Evolutionary conservation across 2,113 vertebrate genomes (phyloP), one percentile per base, ranked within the genome.

Genomic region (Rhinoderma darwinii): DNA sequence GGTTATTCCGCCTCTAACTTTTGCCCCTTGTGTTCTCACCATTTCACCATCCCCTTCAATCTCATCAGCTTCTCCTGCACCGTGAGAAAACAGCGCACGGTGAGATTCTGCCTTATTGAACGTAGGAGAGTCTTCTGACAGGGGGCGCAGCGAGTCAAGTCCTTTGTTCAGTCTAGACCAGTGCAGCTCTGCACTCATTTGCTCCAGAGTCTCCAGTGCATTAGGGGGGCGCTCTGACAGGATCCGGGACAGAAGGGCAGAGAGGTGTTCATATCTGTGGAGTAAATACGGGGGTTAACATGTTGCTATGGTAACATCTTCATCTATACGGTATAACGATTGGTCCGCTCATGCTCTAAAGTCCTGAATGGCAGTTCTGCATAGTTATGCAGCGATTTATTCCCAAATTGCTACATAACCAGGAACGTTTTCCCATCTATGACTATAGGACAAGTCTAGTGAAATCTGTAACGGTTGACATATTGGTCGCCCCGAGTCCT

Each of bases 221-320:
- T 98, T 91, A 50, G 91, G 50, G 1, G 97, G 97, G 70, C 90
- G 95, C 87, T 99, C 96, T 70, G 98, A 94, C 93, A 98, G 93
- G 86, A 99, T 91, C 90, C 94, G 97, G 47, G 91, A 92, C 84
- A 99, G 91, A 80, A 97, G 7, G 25, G 89, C 89, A 47, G 95
- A 94, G 78, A 99, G 93, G 90, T 99, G 98, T 88, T 99, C 97
- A 18, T 99, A 99, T 61, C 98, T 99, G 93, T 82, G 43, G 72
- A 3, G 77, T 41, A n/a, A 66, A 27, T 30, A 18, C 5, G 32
- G 22, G 4, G 11, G 14, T 35, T 11, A 56, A 39, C 11, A 61
- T 27, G 17, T 44, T 41, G 25, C 18, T 63, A 41, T 14, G 12
- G 12, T 32, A 30, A 9, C 9, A 47, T 47, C 9, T 47, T 47